phyloP scores from a whole-genome alignment of 2,888 invertebrate genomes.

The Vanessa cardui region DNA sequence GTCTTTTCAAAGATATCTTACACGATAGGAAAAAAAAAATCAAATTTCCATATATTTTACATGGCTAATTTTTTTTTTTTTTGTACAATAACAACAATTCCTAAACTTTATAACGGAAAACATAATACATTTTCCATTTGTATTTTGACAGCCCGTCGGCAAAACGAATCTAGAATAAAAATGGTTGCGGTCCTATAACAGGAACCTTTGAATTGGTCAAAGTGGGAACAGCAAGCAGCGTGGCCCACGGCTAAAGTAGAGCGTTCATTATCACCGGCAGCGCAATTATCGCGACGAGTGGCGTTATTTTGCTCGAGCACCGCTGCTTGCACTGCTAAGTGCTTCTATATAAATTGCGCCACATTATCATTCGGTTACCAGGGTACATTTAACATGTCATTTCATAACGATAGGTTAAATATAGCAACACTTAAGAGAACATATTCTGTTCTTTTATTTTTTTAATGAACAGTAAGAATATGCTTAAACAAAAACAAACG shows the following conservation, averaged over 20 bases:
- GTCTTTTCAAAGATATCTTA: not conserved
- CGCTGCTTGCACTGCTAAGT: constrained; percentile 14
- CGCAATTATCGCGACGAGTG: constrained; percentile 50
- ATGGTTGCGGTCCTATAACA: not conserved
- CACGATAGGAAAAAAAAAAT: not conserved
- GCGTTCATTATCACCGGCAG: constrained; percentile 57
- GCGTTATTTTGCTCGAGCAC: constrained; percentile 20
- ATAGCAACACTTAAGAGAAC: not conserved
- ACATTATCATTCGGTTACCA: constrained; percentile 15
- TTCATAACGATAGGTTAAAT: constrained; percentile 5
- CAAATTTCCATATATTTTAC: not conserved
- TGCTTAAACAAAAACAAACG: not conserved
- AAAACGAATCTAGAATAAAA: not conserved
- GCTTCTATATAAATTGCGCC: constrained; percentile 23
- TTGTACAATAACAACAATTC: too few species aligned
- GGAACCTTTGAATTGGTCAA: constrained; percentile 7
- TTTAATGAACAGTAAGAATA: not conserved
- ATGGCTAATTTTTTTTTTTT: not conserved
- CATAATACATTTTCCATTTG: not conserved
- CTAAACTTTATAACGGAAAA: too few species aligned
- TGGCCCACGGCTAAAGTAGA: constrained; percentile 22
- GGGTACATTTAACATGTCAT: constrained; percentile 7
- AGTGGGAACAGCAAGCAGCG: not conserved
- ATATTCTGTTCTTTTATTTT: not conserved
- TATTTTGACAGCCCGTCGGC: not conserved